phyloP scores from a whole-genome alignment of 2,113 vertebrate species.

The Tauraco erythrolophus region DNA sequence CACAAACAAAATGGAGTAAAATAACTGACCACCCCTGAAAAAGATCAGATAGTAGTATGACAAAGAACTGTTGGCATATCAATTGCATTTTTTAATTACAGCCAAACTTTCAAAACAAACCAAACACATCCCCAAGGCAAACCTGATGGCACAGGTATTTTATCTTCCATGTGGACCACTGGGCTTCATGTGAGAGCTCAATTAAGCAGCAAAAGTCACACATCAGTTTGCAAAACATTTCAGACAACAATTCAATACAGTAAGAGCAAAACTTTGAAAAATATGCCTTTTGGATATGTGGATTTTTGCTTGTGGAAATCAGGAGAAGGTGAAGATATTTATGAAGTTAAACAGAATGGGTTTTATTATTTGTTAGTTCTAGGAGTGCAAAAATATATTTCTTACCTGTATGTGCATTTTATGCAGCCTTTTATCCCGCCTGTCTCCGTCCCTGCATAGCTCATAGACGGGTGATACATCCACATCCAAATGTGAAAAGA shows the following conservation, averaged over 20 bases:
- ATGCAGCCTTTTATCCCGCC: not conserved
- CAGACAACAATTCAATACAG: not conserved
- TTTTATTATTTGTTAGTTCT: not conserved
- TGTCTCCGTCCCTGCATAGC: not conserved
- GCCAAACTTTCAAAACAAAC: not conserved
- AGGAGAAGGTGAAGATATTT: not conserved
- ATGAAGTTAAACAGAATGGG: not conserved
- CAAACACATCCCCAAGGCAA: not conserved
- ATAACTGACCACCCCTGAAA: not conserved
- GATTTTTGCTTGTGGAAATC: not conserved
- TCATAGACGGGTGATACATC: not conserved
- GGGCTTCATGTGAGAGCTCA: not conserved
- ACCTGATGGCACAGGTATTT: not conserved
- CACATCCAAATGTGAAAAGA: not conserved
- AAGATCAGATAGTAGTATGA: not conserved
- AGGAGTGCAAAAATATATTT: not conserved
- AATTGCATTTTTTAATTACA: not conserved
- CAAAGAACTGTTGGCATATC: not conserved
- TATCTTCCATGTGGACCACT: not conserved
- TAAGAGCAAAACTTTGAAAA: not conserved
- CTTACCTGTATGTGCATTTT: not conserved
- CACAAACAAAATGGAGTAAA: not conserved
- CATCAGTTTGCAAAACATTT: not conserved
- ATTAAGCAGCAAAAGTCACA: not conserved
- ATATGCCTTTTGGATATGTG: not conserved